Base-by-base conservation (phyloP, 35 echinoderm and acorn worm species). In the Acanthaster planci region DNA sequence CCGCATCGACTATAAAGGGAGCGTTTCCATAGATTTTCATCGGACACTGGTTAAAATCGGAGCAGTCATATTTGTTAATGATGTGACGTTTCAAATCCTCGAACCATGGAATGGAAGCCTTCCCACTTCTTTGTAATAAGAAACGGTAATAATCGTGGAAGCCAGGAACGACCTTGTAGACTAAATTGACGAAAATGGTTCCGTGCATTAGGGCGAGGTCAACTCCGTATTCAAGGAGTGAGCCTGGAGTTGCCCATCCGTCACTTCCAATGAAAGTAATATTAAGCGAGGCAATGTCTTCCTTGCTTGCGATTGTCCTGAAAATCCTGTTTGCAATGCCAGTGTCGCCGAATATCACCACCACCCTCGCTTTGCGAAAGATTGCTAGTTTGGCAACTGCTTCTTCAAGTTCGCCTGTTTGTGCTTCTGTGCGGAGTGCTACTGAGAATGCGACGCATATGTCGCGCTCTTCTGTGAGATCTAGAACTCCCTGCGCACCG, bases 221-320 rank as follows among this genome's bases (percentile, higher is more conserved):
- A 37, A 44, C 78, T 36, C 40, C 60, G 6, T 50, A 77, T 51
- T 27, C 67, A 47, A 34, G 31, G 7, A 44, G 37, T 12, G 5
- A 9, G n/a, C n/a, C n/a, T n/a, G n/a, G n/a, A 19, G 22, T 37
- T 21, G 23, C 84, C 60, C 64, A 86, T 29, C 36, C 5, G 44
- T 86, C 84, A 60, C 84, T 86, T 19, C 16, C 84, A 31, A 86
- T 86, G 58, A 42, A 68, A 29, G 42, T 76, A 5, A 76, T 50
- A n/a, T n/a, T n/a, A n/a, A n/a, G n/a, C n/a, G n/a, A n/a, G n/a
- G n/a, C n/a, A n/a, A n/a, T n/a, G n/a, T n/a, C n/a, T n/a, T n/a
- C n/a, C n/a, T n/a, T n/a, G n/a, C n/a, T n/a, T n/a, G n/a, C n/a
- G n/a, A n/a, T n/a, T n/a, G n/a, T n/a, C n/a, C n/a, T n/a, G n/a